These are phyloP conservation scores for Gallinago jamesoni DNA, from an alignment of 2,113 vertebrate genomes.

Conservation along the genomic window DNA sequence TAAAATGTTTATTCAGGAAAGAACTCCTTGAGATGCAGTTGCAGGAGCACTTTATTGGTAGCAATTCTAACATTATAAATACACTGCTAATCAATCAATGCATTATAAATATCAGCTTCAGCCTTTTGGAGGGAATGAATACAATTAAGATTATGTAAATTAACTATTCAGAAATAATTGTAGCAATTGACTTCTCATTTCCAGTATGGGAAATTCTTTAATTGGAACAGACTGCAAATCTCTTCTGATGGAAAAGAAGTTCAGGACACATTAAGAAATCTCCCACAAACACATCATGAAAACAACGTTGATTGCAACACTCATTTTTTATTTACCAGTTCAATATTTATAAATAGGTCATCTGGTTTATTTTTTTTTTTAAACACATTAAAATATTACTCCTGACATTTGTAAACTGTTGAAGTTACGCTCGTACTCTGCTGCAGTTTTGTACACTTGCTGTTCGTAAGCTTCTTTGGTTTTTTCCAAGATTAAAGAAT, in stretches of 20 bases:
- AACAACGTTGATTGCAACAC: background rate
- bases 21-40: background rate
- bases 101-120: slow-evolving; percentile 52
- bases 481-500: background rate
- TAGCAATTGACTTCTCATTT: slow-evolving; percentile 69
- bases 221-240: slow-evolving; percentile 60
- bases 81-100: slow-evolving; percentile 56
- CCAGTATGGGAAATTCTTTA: slow-evolving; percentile 61
- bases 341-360: background rate
- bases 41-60: background rate
- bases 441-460: background rate
- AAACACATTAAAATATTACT: background rate
- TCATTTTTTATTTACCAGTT: background rate
- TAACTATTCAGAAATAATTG: slow-evolving; percentile 68
- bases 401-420: background rate
- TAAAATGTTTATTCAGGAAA: background rate
- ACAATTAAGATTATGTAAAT: slow-evolving; percentile 68
- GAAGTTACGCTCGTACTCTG: background rate
- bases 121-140: slow-evolving; percentile 55
- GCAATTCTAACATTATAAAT: slow-evolving; percentile 30
- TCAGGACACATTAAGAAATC: slow-evolving; percentile 40
- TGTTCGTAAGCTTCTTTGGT: background rate
- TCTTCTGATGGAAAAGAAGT: slow-evolving; percentile 40
- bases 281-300: background rate
- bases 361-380: background rate